Percentiles rank a stretch among this genome's conserved stretches.
Conservation (phyloP, 64 coral and sea anemone species). For the Platygyra sinensis region DNA sequence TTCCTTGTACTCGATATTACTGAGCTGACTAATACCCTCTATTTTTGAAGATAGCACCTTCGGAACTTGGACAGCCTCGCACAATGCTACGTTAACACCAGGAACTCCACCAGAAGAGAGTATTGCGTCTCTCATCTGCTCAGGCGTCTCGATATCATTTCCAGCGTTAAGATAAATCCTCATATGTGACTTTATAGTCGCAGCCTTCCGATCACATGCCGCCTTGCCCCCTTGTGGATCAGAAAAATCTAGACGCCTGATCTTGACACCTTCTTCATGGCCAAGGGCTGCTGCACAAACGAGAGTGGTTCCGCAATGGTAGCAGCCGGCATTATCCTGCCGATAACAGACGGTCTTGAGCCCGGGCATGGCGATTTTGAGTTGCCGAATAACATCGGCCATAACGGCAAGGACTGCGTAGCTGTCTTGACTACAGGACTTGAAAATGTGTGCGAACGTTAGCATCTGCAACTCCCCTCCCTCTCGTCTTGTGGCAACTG, state of each 20-base stretch:
- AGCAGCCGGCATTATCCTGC: slow-evolving; percentile 8
- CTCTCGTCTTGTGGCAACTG: slow-evolving; percentile 17
- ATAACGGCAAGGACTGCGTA: slow-evolving; percentile 9
- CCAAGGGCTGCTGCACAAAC: not conserved
- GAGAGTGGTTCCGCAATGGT: slow-evolving; percentile 5
- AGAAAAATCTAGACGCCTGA: slow-evolving; percentile 30
- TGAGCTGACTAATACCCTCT: too few species aligned
- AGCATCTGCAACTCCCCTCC: slow-evolving; percentile 8
- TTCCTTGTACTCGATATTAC: too few species aligned
- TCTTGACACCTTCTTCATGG: not conserved
- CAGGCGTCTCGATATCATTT: slow-evolving; percentile 19
- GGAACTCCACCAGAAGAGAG: too few species aligned
- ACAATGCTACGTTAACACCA: too few species aligned
- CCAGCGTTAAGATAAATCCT: slow-evolving; percentile 52
- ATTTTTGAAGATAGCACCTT: too few species aligned
- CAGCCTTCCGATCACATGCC: slow-evolving; percentile 9
- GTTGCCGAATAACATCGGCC: slow-evolving; percentile 29
- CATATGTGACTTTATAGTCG: slow-evolving; percentile 41
- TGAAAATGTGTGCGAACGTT: slow-evolving; percentile 28
- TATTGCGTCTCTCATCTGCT: not conserved
- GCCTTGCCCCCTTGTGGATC: slow-evolving; percentile 39
- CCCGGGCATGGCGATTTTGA: slow-evolving; percentile 26
- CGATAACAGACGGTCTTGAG: slow-evolving; percentile 21
- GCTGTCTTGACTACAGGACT: slow-evolving; percentile 1
- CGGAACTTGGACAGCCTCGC: too few species aligned